Evolutionary conservation across 2,113 vertebrate species (phyloP).

Genomic region (Daphoenositta chrysoptera): DNA sequence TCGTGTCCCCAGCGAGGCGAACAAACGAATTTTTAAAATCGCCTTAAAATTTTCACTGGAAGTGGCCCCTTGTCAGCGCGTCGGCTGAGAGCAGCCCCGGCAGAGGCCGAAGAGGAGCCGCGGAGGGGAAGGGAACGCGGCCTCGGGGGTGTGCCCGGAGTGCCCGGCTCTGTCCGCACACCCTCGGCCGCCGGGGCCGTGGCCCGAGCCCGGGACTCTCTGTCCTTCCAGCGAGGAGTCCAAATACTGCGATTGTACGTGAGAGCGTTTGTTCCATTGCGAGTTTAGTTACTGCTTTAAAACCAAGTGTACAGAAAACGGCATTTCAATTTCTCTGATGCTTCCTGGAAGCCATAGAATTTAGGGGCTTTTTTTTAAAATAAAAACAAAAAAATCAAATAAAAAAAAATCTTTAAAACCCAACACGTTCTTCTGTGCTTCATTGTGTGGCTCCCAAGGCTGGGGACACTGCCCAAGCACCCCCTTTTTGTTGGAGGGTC

Average conservation of each 20-base stretch:
- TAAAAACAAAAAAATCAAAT: conserved; percentile 31
- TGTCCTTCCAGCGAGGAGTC: not conserved
- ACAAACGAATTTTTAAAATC: not conserved
- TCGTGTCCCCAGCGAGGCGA: not conserved
- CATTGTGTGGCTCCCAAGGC: fast-evolving
- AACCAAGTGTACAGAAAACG: conserved; percentile 52
- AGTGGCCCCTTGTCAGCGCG: not conserved
- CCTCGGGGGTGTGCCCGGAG: not conserved
- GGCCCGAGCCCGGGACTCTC: not conserved
- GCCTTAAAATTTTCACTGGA: conserved; percentile 66
- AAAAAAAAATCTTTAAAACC: conserved; percentile 4
- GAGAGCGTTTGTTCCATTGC: not conserved
- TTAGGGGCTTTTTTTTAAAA: conserved; percentile 74
- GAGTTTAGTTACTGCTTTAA: conserved; percentile 61
- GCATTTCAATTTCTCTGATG: conserved; percentile 63
- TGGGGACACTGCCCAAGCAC: not conserved
- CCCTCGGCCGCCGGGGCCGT: not conserved
- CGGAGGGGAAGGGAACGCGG: not conserved
- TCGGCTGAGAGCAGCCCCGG: not conserved
- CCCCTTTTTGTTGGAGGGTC: no score
- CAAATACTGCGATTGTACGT: not conserved
- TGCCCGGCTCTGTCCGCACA: not conserved
- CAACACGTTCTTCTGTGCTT: fast-evolving
- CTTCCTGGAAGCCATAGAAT: conserved; percentile 75
- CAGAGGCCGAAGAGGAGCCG: not conserved